These are phyloP conservation scores for Pachyuromys duprasi DNA, from an alignment of 2,797 vertebrate genomes.

Conservation along the genomic window DNA sequence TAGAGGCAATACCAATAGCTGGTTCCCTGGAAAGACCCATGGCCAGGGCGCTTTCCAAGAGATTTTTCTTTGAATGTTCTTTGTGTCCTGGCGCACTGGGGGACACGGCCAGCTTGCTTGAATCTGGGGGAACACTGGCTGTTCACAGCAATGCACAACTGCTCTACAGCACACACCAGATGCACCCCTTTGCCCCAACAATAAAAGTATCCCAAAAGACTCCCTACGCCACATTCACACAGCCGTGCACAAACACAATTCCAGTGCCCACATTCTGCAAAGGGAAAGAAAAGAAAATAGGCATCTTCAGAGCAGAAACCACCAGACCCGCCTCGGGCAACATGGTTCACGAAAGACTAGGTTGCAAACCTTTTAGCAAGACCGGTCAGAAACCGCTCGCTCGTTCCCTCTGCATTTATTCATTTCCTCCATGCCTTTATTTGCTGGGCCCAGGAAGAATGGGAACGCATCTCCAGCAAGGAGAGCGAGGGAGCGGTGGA, in stretches of 20 bases:
- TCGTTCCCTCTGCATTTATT: not conserved
- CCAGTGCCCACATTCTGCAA: slow-evolving; percentile 41
- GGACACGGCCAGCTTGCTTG: slow-evolving; percentile 40
- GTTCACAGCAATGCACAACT: slow-evolving; percentile 10
- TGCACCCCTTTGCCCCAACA: slow-evolving; percentile 11
- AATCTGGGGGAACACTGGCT: slow-evolving; percentile 48
- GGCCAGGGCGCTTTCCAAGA: slow-evolving; percentile 77
- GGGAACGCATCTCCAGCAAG: slow-evolving; percentile 57
- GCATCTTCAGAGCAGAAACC: slow-evolving; percentile 27
- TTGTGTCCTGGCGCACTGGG: slow-evolving; percentile 78
- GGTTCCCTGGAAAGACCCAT: slow-evolving; percentile 78
- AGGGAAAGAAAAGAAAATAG: not conserved
- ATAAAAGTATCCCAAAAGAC: slow-evolving; percentile 60
- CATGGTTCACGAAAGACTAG: not conserved
- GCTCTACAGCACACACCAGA: slow-evolving; percentile 7
- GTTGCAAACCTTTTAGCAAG: slow-evolving; percentile 62
- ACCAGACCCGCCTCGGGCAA: slow-evolving; percentile 52
- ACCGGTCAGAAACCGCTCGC: slow-evolving; percentile 15
- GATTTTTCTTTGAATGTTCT: slow-evolving; percentile 78
- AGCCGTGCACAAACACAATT: slow-evolving; percentile 37
- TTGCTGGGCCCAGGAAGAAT: slow-evolving; percentile 72
- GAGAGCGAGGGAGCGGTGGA: slow-evolving; percentile 64
- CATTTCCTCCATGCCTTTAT: slow-evolving; percentile 45
- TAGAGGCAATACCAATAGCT: slow-evolving; percentile 64
- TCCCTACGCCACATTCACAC: not conserved